These are phyloP conservation scores for Megaceryle alcyon DNA, from an alignment of 2,797 vertebrate genomes.

Conservation along the genomic window DNA sequence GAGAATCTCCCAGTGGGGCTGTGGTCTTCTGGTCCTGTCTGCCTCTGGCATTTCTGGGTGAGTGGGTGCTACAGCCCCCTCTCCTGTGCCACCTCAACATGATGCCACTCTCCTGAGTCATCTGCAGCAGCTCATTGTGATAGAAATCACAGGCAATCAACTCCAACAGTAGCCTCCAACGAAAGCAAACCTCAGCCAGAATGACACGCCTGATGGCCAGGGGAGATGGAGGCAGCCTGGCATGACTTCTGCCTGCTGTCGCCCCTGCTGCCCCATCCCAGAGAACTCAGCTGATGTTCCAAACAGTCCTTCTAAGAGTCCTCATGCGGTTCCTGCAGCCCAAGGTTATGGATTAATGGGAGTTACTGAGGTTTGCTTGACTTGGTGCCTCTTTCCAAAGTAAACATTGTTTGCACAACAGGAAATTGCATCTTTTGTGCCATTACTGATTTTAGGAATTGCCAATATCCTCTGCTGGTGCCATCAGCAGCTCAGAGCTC, in stretches of 20 bases:
- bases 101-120: not conserved
- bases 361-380: not conserved
- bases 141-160: not conserved
- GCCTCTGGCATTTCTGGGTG: not conserved
- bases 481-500: not conserved
- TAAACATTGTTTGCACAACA: not conserved
- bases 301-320: not conserved
- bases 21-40: not conserved
- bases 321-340: not conserved
- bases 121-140: not conserved
- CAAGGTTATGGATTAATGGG: not conserved
- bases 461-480: not conserved
- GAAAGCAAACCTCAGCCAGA: not conserved
- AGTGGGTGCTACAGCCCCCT: not conserved
- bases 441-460: not conserved
- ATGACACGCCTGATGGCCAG: fast-evolving
- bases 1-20: not conserved
- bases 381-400: not conserved
- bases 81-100: not conserved
- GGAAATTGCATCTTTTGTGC: not conserved
- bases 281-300: not conserved
- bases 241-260: not conserved
- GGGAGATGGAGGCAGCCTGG: not conserved
- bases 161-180: not conserved
- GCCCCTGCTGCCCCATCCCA: not conserved